Evolutionary conservation across 2,113 vertebrate genomes (phyloP).

Genomic region (Boleophthalmus pectinirostris): DNA sequence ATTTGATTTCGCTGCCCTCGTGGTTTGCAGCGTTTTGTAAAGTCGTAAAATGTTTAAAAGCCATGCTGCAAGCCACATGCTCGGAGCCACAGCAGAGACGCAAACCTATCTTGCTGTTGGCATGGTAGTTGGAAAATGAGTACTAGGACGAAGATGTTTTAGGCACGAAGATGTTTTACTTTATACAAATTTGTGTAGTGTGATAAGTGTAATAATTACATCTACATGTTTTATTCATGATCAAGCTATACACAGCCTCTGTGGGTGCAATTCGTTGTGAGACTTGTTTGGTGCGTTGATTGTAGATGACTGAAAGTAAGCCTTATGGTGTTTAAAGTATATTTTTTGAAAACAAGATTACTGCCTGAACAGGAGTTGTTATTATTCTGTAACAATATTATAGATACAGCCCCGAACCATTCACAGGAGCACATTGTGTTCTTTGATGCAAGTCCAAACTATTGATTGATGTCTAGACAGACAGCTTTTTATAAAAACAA

Average conservation of each 20-base stretch:
- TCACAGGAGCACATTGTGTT: not conserved
- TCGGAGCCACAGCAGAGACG: not conserved
- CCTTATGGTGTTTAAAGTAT: not conserved
- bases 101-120: not conserved
- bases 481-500: constrained; percentile 36
- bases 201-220: not conserved
- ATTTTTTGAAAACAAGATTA: not conserved
- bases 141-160: not conserved
- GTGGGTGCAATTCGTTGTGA: not conserved
- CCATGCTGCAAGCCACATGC: constrained; percentile 30
- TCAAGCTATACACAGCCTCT: too few relatives aligned
- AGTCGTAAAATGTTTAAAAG: not conserved
- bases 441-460: constrained; percentile 2
- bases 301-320: too few relatives aligned
- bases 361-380: not conserved
- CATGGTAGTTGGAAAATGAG: not conserved
- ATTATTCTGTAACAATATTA: not conserved
- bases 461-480: constrained; percentile 23
- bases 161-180: too few relatives aligned
- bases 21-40: constrained; percentile 20
- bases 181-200: too few relatives aligned
- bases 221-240: not conserved
- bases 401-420: not conserved
- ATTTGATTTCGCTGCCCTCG: not conserved
- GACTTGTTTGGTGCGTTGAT: too few relatives aligned